Evolutionary conservation across 2,113 vertebrate species (phyloP).

Genomic region (Labeo catla): DNA sequence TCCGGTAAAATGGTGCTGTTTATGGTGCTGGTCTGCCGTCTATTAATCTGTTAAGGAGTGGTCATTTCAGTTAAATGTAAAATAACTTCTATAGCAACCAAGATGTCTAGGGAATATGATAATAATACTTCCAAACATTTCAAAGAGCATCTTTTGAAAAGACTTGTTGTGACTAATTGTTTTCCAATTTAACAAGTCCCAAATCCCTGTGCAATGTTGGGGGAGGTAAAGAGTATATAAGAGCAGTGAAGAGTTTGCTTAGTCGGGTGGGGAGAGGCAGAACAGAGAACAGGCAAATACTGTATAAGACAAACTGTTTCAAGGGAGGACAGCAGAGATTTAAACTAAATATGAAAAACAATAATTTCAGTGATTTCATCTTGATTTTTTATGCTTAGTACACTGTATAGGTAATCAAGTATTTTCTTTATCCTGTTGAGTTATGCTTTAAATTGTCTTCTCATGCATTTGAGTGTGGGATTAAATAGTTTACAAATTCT

Average conservation of each 20-base stretch:
- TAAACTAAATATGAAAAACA: conserved; percentile 17
- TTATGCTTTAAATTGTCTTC: neutral
- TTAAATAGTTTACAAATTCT: neutral
- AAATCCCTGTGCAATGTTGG: neutral
- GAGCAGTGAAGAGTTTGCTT: neutral
- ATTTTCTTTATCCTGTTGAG: neutral
- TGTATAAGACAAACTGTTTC: neutral
- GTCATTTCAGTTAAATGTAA: neutral
- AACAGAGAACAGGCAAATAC: neutral
- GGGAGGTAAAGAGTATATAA: conserved; percentile 24
- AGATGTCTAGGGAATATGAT: neutral
- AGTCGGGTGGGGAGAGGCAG: neutral
- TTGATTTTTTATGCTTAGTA: neutral
- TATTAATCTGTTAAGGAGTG: neutral
- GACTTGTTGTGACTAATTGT: neutral
- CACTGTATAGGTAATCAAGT: neutral
- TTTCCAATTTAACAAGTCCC: neutral
- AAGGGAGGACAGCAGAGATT: neutral
- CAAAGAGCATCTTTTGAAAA: neutral
- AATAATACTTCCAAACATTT: neutral
- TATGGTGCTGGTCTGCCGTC: no score
- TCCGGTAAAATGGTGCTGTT: neutral
- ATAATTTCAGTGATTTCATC: neutral
- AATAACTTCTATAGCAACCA: neutral
- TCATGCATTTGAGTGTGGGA: neutral